Conservation (phyloP, 2,113 vertebrate species). For the Syngnathoides biaculeatus region DNA sequence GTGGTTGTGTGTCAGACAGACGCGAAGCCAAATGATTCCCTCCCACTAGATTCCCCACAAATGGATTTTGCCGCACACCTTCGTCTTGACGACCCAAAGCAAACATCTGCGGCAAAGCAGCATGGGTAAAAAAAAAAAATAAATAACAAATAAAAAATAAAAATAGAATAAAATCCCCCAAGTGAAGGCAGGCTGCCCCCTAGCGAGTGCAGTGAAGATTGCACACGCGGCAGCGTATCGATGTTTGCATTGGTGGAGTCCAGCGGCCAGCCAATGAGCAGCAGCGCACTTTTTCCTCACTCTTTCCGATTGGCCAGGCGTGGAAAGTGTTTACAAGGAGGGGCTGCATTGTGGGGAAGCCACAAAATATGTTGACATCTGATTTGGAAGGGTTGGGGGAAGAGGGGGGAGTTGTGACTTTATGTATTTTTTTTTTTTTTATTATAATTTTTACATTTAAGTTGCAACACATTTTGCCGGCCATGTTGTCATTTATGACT, state of each 20-base stretch:
- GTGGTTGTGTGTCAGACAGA: conserved; percentile 13
- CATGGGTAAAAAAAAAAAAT: not conserved
- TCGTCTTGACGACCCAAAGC: conserved; percentile 22
- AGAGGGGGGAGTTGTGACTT: no score
- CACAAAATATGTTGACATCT: not conserved
- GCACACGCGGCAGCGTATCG: conserved; percentile 41
- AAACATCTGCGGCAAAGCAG: conserved; percentile 44
- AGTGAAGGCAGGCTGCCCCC: conserved; percentile 60
- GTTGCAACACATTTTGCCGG: no score
- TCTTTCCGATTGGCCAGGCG: not conserved
- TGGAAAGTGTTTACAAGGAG: not conserved
- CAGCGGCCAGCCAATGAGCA: conserved; percentile 33
- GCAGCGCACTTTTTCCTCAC: not conserved
- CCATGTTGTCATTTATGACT: no score
- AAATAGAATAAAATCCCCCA: not conserved
- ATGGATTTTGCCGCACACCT: conserved; percentile 35
- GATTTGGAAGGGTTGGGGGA: no score
- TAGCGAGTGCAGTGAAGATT: conserved; percentile 37
- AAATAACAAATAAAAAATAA: not conserved
- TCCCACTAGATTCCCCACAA: conserved; percentile 5
- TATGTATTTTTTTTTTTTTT: no score
- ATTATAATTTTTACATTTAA: no score
- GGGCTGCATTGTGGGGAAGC: not conserved
- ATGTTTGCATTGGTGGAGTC: conserved; percentile 39
- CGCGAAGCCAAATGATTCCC: not conserved